Percentiles rank a stretch among this genome's conserved stretches.
Conservation (phyloP, 2,113 vertebrate species). For the Neotragus moschatus region DNA sequence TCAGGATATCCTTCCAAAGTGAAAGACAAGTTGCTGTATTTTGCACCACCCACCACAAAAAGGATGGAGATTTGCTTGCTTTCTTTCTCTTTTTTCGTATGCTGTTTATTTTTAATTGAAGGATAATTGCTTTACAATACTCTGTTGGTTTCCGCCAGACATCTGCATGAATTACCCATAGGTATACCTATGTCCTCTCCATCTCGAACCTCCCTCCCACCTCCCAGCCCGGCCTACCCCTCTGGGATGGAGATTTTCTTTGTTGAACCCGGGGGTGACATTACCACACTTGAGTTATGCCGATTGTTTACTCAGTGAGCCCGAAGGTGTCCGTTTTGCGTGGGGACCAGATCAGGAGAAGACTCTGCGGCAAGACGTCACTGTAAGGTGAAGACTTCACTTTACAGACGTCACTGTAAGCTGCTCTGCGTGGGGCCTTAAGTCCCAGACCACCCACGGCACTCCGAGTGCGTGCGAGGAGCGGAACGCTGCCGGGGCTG, state of each 20-base stretch:
- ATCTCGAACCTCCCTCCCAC: neutral
- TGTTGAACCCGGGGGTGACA: neutral
- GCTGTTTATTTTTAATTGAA: neutral
- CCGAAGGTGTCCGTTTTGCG: neutral
- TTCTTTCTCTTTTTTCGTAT: neutral
- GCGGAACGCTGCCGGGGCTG: accelerated
- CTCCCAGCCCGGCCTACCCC: neutral
- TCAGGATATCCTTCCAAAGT: neutral
- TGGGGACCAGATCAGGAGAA: neutral
- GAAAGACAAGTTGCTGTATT: neutral
- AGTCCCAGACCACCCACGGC: neutral
- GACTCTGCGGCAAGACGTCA: too few species aligned
- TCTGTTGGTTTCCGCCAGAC: neutral
- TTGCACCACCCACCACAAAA: neutral
- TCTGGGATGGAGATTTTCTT: neutral
- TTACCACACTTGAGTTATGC: neutral
- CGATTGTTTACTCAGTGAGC: too few species aligned
- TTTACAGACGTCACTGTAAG: neutral
- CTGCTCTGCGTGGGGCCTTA: neutral
- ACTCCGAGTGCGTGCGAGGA: accelerated
- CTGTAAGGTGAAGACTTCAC: too few species aligned
- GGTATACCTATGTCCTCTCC: neutral
- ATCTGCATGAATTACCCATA: neutral
- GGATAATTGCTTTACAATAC: neutral
- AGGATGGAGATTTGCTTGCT: neutral